Base-by-base conservation (phyloP, 1,140 invertebrate species). In the Euschistus heros region DNA sequence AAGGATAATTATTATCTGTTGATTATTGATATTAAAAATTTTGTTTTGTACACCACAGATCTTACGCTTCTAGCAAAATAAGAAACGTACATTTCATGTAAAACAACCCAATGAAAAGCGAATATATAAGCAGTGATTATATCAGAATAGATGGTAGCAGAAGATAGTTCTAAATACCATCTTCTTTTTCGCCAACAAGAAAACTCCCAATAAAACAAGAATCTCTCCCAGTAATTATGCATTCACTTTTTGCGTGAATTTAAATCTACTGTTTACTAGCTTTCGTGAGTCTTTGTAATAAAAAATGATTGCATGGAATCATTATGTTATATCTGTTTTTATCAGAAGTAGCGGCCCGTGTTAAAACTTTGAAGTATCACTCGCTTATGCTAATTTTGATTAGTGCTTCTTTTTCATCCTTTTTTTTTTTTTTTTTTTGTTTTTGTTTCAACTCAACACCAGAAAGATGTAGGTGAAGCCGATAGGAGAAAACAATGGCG, bases 271-370 rank as follows among this genome's bases (percentile, higher is more conserved):
- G 20, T 62, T 62, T 42, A 46, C 37, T 22, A 13, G 42, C 7
- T 24, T 62, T 62, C 61, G 61, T 62, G 61, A 46, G 33, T 5
- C 20, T 22, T 46, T 24, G 61, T 47, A 62, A 62, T 62, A 62
- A 62, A 62, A 62, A 42, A 24, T 47, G 42, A 46, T 62, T 62
- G 61, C 61, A 62, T 62, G 61, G 46, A 62, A 62, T 62, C 61
- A 47, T 62, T 62, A 62, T 62, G 61, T 62, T 62, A 62, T 62
- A 62, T 62, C 61, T 62, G 61, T 62, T 62, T 62, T 62, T 62
- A 62, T 62, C 37, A 22, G 37, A 24, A 47, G 18, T 46, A 46
- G 61, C 20, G 61, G 61, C 61, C 44, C 37, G 61, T 46, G 61
- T 62, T 62, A 47, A 47, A 62, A 62, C 61, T 62, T 62, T 62